phyloP scores from a whole-genome alignment of 30 jellyfish, hydroid and myxozoan genomes.

The Clytia hemisphaerica region DNA sequence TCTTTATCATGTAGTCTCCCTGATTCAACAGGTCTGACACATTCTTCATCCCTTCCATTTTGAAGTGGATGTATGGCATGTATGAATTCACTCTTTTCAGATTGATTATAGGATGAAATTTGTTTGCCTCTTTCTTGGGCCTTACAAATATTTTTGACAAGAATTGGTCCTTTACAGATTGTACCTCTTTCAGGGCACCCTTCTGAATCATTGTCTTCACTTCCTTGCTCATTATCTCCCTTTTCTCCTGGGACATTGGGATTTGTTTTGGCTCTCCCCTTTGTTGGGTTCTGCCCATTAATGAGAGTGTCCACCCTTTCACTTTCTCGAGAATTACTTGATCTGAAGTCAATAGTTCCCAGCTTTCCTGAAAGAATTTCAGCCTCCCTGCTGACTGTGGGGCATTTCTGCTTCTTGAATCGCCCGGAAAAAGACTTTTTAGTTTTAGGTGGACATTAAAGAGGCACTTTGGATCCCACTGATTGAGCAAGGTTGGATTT shows the following conservation, averaged over 20 bases:
- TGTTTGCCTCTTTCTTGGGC: background rate
- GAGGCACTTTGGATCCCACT: no score
- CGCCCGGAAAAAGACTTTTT: no score
- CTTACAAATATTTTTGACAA: background rate
- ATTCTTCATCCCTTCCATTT: background rate
- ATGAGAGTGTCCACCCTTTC: background rate
- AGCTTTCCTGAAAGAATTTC: background rate
- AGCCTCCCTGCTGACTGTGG: constrained; percentile 8
- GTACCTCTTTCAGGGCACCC: constrained; percentile 2
- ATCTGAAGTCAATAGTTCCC: background rate
- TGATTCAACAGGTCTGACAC: no score
- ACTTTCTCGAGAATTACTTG: background rate
- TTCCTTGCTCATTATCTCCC: background rate
- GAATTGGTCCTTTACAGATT: background rate
- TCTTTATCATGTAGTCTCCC: no score
- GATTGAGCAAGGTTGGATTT: no score
- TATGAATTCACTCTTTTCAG: background rate
- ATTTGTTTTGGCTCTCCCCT: background rate
- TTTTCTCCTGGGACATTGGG: background rate
- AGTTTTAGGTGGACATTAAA: no score
- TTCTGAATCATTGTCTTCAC: background rate
- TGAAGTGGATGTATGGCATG: background rate
- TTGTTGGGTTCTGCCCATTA: background rate
- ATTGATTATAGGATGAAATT: constrained; percentile 2
- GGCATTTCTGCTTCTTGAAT: no score